phyloP scores from a whole-genome alignment of 2,113 vertebrate species.

The Mustela nigripes region DNA sequence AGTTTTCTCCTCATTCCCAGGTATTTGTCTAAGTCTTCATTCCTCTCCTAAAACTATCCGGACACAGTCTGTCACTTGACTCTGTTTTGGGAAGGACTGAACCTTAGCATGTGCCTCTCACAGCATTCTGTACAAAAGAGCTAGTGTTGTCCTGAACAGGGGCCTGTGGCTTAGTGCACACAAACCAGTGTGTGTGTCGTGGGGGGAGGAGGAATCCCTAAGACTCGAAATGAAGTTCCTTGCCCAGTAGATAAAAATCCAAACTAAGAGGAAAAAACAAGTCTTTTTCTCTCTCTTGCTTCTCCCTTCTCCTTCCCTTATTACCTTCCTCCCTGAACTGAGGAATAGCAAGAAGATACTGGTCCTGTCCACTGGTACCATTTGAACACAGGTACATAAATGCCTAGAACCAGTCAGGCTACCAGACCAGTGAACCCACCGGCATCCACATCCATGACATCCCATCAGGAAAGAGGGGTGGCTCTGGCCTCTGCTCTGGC shows the following conservation, averaged over 20 bases:
- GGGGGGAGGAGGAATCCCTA: background rate
- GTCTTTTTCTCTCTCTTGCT: background rate
- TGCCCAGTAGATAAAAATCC: background rate
- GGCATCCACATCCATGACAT: no score
- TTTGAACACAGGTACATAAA: background rate
- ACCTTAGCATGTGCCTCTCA: background rate
- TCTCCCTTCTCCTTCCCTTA: background rate
- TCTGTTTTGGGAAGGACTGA: background rate
- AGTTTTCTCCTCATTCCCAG: background rate
- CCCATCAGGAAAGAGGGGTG: background rate
- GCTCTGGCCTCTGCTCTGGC: background rate
- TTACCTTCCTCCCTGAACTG: background rate
- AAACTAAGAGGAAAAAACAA: background rate
- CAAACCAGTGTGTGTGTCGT: background rate
- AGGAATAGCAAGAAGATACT: background rate
- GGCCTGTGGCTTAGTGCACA: background rate
- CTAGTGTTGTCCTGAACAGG: background rate
- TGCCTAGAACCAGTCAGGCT: background rate
- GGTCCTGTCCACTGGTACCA: background rate
- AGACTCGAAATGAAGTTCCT: slow-evolving; percentile 4
- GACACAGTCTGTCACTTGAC: background rate
- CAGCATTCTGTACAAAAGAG: background rate
- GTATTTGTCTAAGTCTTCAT: background rate
- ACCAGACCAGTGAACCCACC: background rate
- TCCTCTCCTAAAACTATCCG: background rate